These are phyloP conservation scores for Scophthalmus maximus DNA, from an alignment of 2,113 vertebrate genomes.

Conservation along the genomic window DNA sequence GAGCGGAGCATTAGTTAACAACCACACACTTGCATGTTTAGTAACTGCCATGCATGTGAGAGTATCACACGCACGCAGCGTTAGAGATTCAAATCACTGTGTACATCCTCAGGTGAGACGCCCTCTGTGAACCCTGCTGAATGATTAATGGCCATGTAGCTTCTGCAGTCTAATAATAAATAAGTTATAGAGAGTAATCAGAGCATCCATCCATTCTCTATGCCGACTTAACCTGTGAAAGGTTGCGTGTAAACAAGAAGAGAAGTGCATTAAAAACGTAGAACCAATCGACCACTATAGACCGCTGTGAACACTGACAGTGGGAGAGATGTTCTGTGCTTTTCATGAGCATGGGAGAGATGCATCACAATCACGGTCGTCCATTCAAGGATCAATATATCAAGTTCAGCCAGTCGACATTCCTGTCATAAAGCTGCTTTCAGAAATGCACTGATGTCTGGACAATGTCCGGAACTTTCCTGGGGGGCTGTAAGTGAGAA, in stretches of 20 bases:
- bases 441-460: too few species aligned
- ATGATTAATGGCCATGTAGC: slow-evolving; percentile 43
- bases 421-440: not conserved
- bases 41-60: slow-evolving; percentile 7
- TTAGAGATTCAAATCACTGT: slow-evolving; percentile 30
- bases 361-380: not conserved
- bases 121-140: slow-evolving; percentile 36
- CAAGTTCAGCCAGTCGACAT: not conserved
- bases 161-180: slow-evolving; percentile 42
- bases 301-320: too few species aligned
- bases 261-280: not conserved
- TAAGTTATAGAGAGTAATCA: too few species aligned
- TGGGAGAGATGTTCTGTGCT: too few species aligned
- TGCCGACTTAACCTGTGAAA: slow-evolving; percentile 30
- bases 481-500: too few species aligned
- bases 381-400: not conserved
- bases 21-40: not conserved
- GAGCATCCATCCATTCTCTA: slow-evolving; percentile 15
- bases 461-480: too few species aligned
- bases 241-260: slow-evolving; percentile 40
- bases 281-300: too few species aligned
- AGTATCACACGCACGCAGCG: slow-evolving; percentile 9
- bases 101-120: slow-evolving; percentile 41
- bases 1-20: slow-evolving; percentile 18
- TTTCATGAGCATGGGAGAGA: not conserved